Base-by-base conservation (phyloP, 2,888 invertebrate species). In the Crematogaster levior region DNA sequence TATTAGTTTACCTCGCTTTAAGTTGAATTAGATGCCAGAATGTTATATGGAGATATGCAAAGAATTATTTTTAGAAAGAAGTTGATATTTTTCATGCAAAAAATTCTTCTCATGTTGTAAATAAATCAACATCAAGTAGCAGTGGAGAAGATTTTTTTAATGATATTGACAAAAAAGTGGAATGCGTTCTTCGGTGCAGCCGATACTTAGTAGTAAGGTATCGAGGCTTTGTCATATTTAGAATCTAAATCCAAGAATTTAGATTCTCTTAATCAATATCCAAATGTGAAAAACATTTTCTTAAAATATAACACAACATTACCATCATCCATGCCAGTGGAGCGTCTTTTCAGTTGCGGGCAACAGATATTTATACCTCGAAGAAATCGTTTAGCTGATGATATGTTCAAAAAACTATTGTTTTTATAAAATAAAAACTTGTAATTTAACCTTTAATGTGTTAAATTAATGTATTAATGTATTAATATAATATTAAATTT, bases 21-120 rank as follows among this genome's bases (percentile, higher is more conserved):
- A 70, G 12, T 70, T 53, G 27, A 70, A 56, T 53, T 37, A 37
- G 37, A 10, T 70, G 6, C 37, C 70, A 5, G 24, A 70, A 43
- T 4, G 4, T 1, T 40, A 53, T 7, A 6, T 18, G 3, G 70
- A 70, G 6, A 3, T 12, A 18, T 53, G n/a, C 24, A 70, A 70
- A 70, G 18, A 70, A 9, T 0, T 37, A 3, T 53, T 70, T 18
- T 40, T 53, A 9, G n/a, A 37, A 70, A 53, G 18, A 53, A 70
- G 10, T 24, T 2, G 18, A 53, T 24, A 53, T 0, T n/a, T n/a
- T n/a, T n/a, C n/a, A n/a, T n/a, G n/a, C n/a, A n/a, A n/a, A n/a
- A n/a, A n/a, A n/a, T n/a, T 3, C 40, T 70, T 9, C 37, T 40
- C 37, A 18, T 2, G 1, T 5, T 70, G 10, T 18, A 43, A 27